These are phyloP conservation scores for Camponotus vicinus DNA, from an alignment of 1,140 invertebrate genomes.

Conservation along the genomic window DNA sequence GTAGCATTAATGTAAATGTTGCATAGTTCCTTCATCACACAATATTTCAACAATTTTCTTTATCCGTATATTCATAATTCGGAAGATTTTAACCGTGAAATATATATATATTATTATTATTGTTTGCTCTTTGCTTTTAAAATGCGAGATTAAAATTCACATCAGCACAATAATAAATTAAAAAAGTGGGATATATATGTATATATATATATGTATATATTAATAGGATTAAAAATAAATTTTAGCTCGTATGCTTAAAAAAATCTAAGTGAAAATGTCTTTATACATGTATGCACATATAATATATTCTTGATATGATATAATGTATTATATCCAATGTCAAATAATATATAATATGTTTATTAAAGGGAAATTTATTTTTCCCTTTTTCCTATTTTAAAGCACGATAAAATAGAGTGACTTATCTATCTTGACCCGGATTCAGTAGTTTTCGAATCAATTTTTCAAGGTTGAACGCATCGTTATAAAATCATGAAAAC, in stretches of 20 bases:
- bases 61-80: neutral
- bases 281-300: too few species aligned
- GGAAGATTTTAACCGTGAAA: neutral
- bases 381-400: neutral
- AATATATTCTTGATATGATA: too few species aligned
- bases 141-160: neutral
- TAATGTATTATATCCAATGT: too few species aligned
- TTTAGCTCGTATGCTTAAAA: too few species aligned
- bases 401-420: neutral
- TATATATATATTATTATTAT: too few species aligned
- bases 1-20: neutral
- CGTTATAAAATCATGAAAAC: constrained; percentile 12
- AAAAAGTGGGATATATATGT: neutral
- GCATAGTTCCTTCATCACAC: neutral
- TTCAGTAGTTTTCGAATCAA: neutral
- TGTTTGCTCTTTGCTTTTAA: neutral
- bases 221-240: too few species aligned
- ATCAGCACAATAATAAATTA: neutral
- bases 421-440: constrained; percentile 12
- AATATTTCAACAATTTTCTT: constrained; percentile 28
- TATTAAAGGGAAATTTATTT: neutral
- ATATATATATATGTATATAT: too few species aligned
- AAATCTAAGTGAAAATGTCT: too few species aligned
- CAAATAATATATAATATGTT: too few species aligned
- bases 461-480: constrained; percentile 11